Evolutionary conservation across 2,888 invertebrate genomes (phyloP).

Genomic region (Pristionchus mayeri): DNA sequence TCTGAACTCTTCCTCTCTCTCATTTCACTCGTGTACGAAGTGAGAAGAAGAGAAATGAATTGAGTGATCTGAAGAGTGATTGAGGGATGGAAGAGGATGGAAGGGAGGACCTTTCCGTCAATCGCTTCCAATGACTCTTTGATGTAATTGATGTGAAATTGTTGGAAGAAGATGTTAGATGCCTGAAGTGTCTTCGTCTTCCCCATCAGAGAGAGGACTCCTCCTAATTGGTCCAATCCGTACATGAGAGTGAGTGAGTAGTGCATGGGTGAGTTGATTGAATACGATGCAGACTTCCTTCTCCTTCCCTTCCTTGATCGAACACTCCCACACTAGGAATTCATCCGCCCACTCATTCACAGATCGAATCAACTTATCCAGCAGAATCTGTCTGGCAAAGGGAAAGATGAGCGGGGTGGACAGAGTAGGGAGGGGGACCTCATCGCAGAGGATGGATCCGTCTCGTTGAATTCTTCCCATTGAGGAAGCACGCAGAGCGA

Average conservation of each 20-base stretch:
- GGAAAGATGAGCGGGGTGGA: not conserved
- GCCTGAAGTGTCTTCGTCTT: no score
- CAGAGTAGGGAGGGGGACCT: not conserved
- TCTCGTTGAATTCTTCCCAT: constrained; percentile 41
- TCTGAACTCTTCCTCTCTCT: constrained; percentile 14
- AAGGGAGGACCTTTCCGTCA: not conserved
- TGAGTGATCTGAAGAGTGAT: not conserved
- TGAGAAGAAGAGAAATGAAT: not conserved
- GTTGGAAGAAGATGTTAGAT: constrained; percentile 30
- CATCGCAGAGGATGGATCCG: constrained; percentile 1
- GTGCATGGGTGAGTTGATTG: not conserved
- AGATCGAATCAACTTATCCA: not conserved
- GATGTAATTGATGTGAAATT: constrained; percentile 37
- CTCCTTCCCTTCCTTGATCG: constrained; percentile 36
- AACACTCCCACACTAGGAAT: constrained; percentile 34
- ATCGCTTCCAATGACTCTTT: not conserved
- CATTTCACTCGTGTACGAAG: constrained; percentile 17
- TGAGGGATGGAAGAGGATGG: not conserved
- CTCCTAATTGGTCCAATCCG: no score
- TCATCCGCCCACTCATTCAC: not conserved
- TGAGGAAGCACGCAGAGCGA: constrained; percentile 3
- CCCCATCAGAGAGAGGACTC: no score
- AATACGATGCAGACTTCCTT: constrained; percentile 31
- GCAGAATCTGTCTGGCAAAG: not conserved
- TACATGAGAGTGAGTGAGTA: not conserved